Conservation (phyloP, 2,113 vertebrate species). For the Peromyscus polionotus region DNA sequence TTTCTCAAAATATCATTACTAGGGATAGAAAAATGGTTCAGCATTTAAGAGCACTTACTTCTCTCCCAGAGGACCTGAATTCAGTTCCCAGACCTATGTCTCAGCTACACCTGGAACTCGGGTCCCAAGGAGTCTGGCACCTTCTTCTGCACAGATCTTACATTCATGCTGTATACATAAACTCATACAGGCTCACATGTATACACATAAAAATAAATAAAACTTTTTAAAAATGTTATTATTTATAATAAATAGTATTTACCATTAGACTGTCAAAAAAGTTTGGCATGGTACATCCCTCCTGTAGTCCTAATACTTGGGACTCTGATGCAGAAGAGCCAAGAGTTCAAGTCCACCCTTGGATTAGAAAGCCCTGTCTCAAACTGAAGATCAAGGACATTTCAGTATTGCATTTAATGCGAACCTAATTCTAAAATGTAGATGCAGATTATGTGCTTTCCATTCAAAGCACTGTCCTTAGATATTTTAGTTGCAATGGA, state of each 20-base stretch:
- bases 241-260: conserved; percentile 50
- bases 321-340: background rate
- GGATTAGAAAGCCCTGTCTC: background rate
- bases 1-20: conserved; percentile 27
- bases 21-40: background rate
- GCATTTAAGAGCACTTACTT: background rate
- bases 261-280: background rate
- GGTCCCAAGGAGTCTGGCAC: background rate
- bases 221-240: background rate
- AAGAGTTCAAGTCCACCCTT: background rate
- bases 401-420: conserved; percentile 63
- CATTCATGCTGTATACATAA: background rate
- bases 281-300: background rate
- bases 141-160: background rate
- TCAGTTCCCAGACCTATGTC: background rate
- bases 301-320: background rate
- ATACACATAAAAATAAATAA: background rate
- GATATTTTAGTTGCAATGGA: conserved; percentile 49
- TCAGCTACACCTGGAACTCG: background rate
- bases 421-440: conserved; percentile 49
- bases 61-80: background rate
- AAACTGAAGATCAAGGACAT: background rate
- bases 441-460: conserved; percentile 57
- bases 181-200: background rate
- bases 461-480: conserved; percentile 49